Evolutionary conservation across 2,797 vertebrate genomes (phyloP).

Genomic region (Chloroceryle amazona): DNA sequence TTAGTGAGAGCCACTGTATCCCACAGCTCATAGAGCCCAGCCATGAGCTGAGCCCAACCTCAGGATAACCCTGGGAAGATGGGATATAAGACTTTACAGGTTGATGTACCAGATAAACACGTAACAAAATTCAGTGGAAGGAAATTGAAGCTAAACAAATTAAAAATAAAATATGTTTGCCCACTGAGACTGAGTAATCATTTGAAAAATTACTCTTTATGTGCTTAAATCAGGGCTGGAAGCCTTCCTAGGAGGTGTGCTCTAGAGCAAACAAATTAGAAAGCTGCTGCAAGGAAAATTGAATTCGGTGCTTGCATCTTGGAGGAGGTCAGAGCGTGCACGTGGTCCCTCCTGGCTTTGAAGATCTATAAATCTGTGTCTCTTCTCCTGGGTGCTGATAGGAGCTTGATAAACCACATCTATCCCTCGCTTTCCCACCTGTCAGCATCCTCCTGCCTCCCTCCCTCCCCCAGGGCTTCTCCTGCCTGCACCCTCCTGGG

Average conservation of each 20-base stretch:
- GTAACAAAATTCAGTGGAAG: background rate
- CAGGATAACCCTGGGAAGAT: background rate
- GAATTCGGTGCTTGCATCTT: background rate
- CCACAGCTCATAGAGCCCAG: background rate
- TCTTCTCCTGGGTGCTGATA: background rate
- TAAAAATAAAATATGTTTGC: conserved; percentile 45
- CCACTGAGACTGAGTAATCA: background rate
- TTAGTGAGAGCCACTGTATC: background rate
- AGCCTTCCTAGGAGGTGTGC: background rate
- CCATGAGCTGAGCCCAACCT: background rate
- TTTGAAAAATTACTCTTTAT: conserved; percentile 13
- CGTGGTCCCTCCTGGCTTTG: background rate
- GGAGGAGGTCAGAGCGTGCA: background rate
- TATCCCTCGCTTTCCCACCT: background rate
- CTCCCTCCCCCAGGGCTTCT: background rate
- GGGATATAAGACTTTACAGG: accelerated
- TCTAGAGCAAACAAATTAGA: background rate
- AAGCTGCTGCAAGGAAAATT: background rate
- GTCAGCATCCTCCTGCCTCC: background rate
- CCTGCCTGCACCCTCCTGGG: background rate
- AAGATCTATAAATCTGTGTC: background rate
- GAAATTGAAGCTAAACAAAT: conserved; percentile 18
- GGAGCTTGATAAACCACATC: background rate
- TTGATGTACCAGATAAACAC: background rate
- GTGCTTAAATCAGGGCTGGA: conserved; percentile 20